Evolutionary conservation across 1,140 invertebrate species (phyloP), one percentile per base, ranked within the genome.

Genomic region (Tribolium madens): DNA sequence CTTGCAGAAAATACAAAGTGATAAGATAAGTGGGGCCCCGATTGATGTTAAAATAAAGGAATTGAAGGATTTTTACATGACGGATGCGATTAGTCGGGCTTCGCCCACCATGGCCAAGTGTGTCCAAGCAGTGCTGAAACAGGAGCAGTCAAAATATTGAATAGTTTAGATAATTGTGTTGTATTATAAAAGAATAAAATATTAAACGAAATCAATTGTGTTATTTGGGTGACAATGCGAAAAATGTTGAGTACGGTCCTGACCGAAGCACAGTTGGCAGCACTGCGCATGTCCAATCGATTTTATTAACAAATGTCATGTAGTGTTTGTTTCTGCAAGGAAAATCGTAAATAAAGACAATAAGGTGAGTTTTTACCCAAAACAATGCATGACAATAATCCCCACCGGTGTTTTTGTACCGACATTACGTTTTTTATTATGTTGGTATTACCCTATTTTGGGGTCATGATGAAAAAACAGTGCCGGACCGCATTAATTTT

Each of bases 91-190:
- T 82, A 96, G 95, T 74, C 89, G 98, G 84, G 96, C 98, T n/a
- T 99, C 98, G 10, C 92, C 94, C 74, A 99, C 97, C 26, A 99
- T 99, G 98, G 96, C 98, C 17, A 98, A 99, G 87, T 99, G 98
- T 88, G 93, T 99, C 52, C 92, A 96, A 83, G 96, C 97, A 42
- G 95, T 94, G 5, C 86, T 91, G 47, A 96, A 96, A 84, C 93
- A 95, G 82, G 91, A 91, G 80, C 86, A 91, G 82, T 88, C 86
- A 17, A 87, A 88, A 81, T 87, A 87, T 83, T 90, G 83, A 81
- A 76, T 73, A 73, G 17, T 57, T 73, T 73, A 52, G 33, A 60
- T 47, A 14, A 71, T 33, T 52, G 17, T 18, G 33, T 52, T 73
- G 50, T 42, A 57, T 50, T 57, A 73, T 53, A 50, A 46, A 31